Evolutionary conservation across 2,888 invertebrate genomes (phyloP).

Genomic region (Nymphalis polychloros): DNA sequence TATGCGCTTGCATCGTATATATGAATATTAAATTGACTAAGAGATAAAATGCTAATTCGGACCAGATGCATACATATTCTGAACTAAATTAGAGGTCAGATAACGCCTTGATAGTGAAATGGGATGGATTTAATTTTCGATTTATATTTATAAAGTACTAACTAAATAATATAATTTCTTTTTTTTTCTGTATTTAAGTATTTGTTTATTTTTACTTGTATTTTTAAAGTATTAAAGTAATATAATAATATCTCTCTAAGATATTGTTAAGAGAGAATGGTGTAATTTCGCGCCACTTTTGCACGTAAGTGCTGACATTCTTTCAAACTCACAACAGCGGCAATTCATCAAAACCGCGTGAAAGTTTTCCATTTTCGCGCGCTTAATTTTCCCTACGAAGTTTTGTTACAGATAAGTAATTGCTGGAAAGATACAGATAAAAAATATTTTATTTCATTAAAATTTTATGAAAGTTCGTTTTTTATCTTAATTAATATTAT

Average conservation of each 20-base stretch:
- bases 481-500: background rate
- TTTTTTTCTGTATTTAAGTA: too few species aligned
- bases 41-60: constrained; percentile 78
- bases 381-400: constrained; percentile 59
- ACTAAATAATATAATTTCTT: too few species aligned
- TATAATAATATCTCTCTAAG: constrained; percentile 30
- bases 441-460: background rate
- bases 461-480: background rate
- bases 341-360: constrained; percentile 64
- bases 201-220: too few species aligned
- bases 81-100: constrained; percentile 62
- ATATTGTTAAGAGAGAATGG: constrained; percentile 33
- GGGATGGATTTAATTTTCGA: constrained; percentile 50
- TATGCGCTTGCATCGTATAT: constrained; percentile 68
- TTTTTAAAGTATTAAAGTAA: background rate
- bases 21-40: constrained; percentile 75
- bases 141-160: constrained; percentile 25
- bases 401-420: constrained; percentile 37
- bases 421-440: constrained; percentile 15
- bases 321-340: constrained; percentile 59
- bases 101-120: constrained; percentile 42
- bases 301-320: constrained; percentile 42
- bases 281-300: constrained; percentile 34
- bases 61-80: constrained; percentile 64
- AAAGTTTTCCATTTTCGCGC: constrained; percentile 58